Conservation (phyloP, 2,113 vertebrate species). For the Onychostruthus taczanowskii region DNA sequence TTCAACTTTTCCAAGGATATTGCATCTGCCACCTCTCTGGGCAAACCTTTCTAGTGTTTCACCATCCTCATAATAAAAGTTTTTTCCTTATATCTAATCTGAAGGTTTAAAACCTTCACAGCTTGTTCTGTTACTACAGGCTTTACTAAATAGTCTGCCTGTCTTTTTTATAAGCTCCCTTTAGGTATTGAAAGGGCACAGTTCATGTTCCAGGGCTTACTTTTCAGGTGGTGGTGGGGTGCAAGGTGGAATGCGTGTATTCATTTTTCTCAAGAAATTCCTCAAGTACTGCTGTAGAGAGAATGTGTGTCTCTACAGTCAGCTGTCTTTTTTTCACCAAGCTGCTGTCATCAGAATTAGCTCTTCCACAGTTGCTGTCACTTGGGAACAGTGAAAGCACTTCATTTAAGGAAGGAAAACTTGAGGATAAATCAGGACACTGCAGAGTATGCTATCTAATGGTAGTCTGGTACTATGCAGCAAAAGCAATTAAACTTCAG, state of each 20-base stretch:
- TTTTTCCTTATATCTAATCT: background rate
- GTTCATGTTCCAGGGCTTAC: background rate
- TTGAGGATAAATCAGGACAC: background rate
- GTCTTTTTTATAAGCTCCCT: background rate
- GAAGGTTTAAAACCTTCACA: background rate
- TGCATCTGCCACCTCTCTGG: background rate
- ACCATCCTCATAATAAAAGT: background rate
- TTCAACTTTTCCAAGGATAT: background rate
- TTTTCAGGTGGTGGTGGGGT: background rate
- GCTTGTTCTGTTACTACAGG: background rate
- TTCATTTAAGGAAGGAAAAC: background rate
- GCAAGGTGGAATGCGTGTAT: accelerated
- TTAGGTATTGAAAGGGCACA: background rate
- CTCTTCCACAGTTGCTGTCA: background rate
- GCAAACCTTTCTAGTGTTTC: background rate
- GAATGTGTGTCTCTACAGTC: background rate
- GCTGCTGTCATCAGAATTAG: background rate
- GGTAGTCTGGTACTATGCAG: background rate
- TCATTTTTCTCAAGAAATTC: background rate
- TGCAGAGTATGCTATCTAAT: background rate
- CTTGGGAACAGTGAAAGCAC: background rate
- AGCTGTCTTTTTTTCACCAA: background rate
- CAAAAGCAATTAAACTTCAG: background rate
- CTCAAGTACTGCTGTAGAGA: background rate
- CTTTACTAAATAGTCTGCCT: background rate